phyloP scores from a whole-genome alignment of 2,113 vertebrate genomes.

The Pseudorasbora parva region DNA sequence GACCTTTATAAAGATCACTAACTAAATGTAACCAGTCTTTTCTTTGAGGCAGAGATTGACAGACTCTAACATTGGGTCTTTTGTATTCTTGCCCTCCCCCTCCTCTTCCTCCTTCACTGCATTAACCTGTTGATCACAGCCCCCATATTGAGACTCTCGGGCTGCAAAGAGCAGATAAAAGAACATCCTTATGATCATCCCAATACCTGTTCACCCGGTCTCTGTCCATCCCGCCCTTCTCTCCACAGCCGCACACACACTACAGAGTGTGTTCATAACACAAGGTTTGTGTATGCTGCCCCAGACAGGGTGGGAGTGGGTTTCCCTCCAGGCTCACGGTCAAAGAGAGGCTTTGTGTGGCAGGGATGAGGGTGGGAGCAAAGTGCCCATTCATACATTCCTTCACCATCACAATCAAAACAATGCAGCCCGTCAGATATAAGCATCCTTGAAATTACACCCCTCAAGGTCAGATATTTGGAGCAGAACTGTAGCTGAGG shows the following conservation, averaged over 20 bases:
- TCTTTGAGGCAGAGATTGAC: constrained; percentile 31
- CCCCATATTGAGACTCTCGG: constrained; percentile 40
- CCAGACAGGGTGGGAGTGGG: constrained; percentile 35
- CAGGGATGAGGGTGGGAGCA: constrained; percentile 22
- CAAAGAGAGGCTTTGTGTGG: constrained; percentile 55
- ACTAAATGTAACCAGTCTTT: not conserved
- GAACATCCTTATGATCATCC: not conserved
- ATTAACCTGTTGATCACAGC: constrained; percentile 65
- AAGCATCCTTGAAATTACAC: not conserved
- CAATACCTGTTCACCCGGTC: not conserved
- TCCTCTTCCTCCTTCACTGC: constrained; percentile 53
- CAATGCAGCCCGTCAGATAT: constrained; percentile 44
- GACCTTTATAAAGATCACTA: constrained; percentile 14
- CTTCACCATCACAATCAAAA: constrained; percentile 49
- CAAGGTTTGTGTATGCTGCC: constrained; percentile 13
- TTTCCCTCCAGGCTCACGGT: constrained; percentile 49
- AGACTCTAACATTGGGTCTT: constrained; percentile 67
- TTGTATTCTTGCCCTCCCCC: constrained; percentile 66
- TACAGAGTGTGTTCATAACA: constrained; percentile 18
- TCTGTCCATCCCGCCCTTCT: not conserved
- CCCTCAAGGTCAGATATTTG: constrained; percentile 11
- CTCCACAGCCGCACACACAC: constrained; percentile 32
- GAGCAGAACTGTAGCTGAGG: not conserved
- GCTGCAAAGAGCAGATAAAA: constrained; percentile 34
- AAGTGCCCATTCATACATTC: constrained; percentile 44